phyloP scores from a whole-genome alignment of 2,888 invertebrate species.

The Amphipoea oculea region DNA sequence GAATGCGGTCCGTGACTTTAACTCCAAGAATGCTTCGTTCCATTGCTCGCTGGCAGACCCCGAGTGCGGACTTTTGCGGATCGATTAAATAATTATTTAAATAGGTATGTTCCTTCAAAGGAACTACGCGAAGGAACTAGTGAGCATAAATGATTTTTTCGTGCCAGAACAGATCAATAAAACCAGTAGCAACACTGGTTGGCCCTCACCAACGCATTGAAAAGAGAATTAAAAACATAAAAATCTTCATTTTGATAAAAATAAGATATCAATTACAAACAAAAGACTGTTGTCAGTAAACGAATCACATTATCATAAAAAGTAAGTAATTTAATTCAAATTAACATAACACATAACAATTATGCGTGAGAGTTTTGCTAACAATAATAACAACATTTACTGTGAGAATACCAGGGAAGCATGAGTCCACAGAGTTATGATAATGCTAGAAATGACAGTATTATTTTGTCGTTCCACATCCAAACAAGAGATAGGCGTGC shows the following conservation, averaged over 20 bases:
- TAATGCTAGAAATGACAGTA: conserved; percentile 25
- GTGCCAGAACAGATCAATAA: neutral
- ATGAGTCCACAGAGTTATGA: conserved; percentile 43
- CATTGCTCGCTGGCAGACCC: no score
- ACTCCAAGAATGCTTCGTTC: no score
- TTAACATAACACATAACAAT: conserved; percentile 59
- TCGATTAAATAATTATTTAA: no score
- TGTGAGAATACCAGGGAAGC: conserved; percentile 57
- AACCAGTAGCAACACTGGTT: neutral
- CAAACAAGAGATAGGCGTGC: conserved; percentile 5
- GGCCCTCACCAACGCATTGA: neutral
- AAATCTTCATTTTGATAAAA: neutral
- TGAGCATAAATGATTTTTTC: no score
- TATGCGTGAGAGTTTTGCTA: conserved; percentile 52
- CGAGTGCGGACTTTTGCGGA: no score
- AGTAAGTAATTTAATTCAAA: conserved; percentile 43
- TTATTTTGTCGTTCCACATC: neutral
- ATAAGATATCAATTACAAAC: conserved; percentile 44
- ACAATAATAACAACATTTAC: conserved; percentile 58
- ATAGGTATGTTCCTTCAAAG: no score
- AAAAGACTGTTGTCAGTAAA: conserved; percentile 48
- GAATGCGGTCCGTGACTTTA: no score
- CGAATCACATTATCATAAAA: conserved; percentile 41
- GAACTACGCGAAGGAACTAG: no score
- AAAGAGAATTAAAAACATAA: neutral